A percentile compares a stretch with the other conserved stretches of the same genome.
Evolutionary conservation across 2,888 invertebrate species (phyloP).

Genomic region (Tetheella fluctuosa): DNA sequence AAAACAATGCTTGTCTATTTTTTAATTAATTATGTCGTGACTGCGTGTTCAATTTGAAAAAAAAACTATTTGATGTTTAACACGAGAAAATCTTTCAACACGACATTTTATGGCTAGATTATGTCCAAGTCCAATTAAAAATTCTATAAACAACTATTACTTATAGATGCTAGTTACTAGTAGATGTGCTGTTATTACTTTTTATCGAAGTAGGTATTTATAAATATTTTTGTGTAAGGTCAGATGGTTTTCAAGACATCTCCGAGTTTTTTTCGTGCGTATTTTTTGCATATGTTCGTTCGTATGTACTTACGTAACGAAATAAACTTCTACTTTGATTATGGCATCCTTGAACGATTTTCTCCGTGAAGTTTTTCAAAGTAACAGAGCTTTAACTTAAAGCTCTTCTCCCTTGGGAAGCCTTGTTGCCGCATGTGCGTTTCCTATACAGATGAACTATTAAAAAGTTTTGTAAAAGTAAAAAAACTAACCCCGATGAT

Average conservation of each 20-base stretch:
- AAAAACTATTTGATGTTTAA: neutral
- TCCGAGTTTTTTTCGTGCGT: neutral
- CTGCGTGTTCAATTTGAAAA: neutral
- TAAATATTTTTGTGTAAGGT: too few species aligned
- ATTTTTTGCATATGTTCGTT: neutral
- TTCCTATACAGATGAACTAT: slow-evolving; percentile 19
- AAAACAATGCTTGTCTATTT: neutral
- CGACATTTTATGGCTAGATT: neutral
- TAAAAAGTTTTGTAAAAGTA: slow-evolving; percentile 20
- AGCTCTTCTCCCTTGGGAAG: neutral
- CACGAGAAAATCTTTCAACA: neutral
- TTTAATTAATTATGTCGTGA: neutral
- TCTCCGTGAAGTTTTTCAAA: neutral
- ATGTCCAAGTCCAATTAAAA: too few species aligned
- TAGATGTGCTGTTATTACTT: neutral
- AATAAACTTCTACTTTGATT: neutral
- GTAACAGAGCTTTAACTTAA: neutral
- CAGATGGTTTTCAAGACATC: too few species aligned
- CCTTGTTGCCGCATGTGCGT: neutral
- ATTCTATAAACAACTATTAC: too few species aligned
- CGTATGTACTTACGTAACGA: too few species aligned
- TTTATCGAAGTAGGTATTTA: too few species aligned
- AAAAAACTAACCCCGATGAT: slow-evolving; percentile 21
- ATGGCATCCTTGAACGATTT: neutral
- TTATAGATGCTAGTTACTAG: neutral